Conservation (phyloP, 2,888 invertebrate genomes). For the Physocephala rufipes region DNA sequence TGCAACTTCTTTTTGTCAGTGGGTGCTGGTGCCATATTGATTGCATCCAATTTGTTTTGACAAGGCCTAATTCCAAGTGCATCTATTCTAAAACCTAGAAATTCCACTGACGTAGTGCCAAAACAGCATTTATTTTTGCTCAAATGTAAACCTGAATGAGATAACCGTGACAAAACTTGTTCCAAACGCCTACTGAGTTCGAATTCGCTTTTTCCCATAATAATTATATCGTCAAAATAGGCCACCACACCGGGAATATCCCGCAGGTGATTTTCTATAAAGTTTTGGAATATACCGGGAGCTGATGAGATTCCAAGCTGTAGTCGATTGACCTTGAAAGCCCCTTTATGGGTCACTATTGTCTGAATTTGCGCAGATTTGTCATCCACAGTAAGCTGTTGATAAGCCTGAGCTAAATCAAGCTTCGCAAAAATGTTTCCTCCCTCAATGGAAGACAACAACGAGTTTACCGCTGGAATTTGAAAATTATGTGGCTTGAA, state of each 20-base stretch:
- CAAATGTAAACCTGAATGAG: constrained; percentile 32
- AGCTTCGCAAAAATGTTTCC: constrained; percentile 57
- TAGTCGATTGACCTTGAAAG: not conserved
- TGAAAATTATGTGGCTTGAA: constrained; percentile 48
- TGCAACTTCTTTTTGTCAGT: not conserved
- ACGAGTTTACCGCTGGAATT: constrained; percentile 39
- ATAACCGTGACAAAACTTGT: constrained; percentile 30
- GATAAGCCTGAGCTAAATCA: constrained; percentile 59
- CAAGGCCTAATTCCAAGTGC: constrained; percentile 39
- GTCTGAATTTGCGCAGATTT: constrained; percentile 33
- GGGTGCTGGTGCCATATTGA: constrained; percentile 22
- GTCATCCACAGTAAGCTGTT: constrained; percentile 55
- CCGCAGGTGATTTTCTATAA: not conserved
- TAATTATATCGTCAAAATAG: constrained; percentile 28
- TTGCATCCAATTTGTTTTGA: constrained; percentile 39
- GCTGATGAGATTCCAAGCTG: constrained; percentile 1
- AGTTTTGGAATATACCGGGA: constrained; percentile 6
- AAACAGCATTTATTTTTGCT: constrained; percentile 39
- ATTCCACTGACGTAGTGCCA: constrained; percentile 35
- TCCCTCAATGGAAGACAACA: constrained; percentile 45
- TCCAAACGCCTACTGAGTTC: constrained; percentile 33
- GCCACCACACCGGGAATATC: not conserved
- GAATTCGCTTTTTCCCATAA: constrained; percentile 36
- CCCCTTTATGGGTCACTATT: constrained; percentile 45
- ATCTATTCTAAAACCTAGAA: constrained; percentile 43